Evolutionary conservation across 64 coral and sea anemone genomes (phyloP).

Genomic region (Montipora sp.): DNA sequence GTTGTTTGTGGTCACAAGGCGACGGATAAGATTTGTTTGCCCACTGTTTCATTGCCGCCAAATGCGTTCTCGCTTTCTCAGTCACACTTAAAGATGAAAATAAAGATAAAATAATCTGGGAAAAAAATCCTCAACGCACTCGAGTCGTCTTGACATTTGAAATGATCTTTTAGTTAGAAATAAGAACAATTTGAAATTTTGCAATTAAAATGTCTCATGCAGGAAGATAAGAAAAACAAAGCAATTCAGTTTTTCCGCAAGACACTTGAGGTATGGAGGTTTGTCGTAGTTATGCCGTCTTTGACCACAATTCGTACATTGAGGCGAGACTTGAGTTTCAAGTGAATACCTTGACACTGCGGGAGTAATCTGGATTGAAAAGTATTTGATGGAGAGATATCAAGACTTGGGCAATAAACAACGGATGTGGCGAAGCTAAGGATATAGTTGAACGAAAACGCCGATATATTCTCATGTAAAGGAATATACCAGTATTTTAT

Average conservation of each 20-base stretch:
- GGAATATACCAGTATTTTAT: no score
- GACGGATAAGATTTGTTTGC: background rate
- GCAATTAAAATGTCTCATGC: background rate
- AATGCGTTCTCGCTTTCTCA: no score
- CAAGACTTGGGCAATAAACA: background rate
- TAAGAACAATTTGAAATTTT: no score
- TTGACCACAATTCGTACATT: background rate
- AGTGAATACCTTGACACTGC: background rate
- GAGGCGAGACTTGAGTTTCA: background rate
- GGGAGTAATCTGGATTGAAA: background rate
- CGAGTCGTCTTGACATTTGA: background rate
- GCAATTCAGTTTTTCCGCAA: background rate
- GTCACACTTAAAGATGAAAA: no score
- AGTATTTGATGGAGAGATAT: background rate
- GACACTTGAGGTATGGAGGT: background rate
- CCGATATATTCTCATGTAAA: background rate
- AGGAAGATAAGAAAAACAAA: background rate
- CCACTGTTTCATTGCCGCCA: no score
- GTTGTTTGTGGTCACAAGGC: conserved; percentile 13
- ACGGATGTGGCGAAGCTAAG: background rate
- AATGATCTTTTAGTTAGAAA: no score
- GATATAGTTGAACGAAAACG: background rate
- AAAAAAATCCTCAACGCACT: no score
- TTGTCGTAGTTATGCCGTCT: background rate
- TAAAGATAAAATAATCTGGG: no score